phyloP scores from a whole-genome alignment of 2,888 invertebrate genomes.

The Sepiola atlantica region DNA sequence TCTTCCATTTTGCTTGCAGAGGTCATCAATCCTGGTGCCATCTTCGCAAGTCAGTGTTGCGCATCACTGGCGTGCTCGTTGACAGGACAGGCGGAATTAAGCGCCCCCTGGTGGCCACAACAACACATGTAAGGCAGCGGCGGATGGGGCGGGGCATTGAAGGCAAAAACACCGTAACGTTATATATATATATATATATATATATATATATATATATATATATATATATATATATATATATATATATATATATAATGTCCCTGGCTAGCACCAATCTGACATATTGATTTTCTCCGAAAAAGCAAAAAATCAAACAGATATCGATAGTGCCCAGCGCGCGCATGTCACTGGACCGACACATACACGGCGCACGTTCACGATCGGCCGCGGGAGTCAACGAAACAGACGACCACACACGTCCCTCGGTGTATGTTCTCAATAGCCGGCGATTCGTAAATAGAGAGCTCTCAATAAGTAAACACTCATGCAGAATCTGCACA shows the following conservation, averaged over 20 bases:
- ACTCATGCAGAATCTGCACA: background rate
- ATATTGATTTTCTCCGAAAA: background rate
- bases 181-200: background rate
- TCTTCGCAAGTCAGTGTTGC: background rate
- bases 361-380: background rate
- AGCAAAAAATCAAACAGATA: slow-evolving; percentile 10
- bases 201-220: too few relatives aligned
- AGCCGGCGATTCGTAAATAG: background rate
- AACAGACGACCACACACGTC: background rate
- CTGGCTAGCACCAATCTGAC: slow-evolving; percentile 8
- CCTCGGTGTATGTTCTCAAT: background rate
- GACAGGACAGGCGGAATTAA: slow-evolving; percentile 3
- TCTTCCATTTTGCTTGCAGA: slow-evolving; percentile 23
- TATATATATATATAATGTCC: background rate
- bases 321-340: background rate
- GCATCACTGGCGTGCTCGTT: background rate
- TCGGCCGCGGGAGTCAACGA: background rate
- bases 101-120: slow-evolving; percentile 20
- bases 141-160: background rate
- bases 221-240: too few relatives aligned
- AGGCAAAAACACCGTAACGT: background rate
- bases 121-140: background rate
- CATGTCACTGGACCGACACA: background rate
- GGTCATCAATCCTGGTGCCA: slow-evolving; percentile 20
- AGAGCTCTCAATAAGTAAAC: background rate